A percentile compares a stretch with the other conserved stretches of the same genome.
Conservation (phyloP, 2,113 vertebrate species). For the Camarhynchus parvulus region DNA sequence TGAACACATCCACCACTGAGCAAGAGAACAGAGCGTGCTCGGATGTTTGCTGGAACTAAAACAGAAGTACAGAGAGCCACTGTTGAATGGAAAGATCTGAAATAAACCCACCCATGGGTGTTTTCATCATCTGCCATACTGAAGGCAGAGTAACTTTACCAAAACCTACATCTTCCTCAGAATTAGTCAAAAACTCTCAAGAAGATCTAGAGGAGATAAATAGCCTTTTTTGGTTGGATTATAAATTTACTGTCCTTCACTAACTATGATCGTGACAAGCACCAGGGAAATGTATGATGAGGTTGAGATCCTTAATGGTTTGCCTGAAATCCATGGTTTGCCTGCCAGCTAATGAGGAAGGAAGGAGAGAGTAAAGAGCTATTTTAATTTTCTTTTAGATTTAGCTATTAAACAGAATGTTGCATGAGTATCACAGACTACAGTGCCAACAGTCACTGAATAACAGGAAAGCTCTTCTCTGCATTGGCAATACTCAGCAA, state of each 20-base stretch:
- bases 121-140: fast-evolving
- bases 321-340: background rate
- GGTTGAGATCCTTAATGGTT: background rate
- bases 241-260: background rate
- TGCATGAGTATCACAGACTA: background rate
- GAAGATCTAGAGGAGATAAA: background rate
- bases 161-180: background rate
- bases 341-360: background rate
- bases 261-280: background rate
- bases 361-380: background rate
- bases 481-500: background rate
- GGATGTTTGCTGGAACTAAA: conserved; percentile 96
- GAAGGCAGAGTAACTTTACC: background rate
- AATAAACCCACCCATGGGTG: background rate
- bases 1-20: conserved; percentile 98
- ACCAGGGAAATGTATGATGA: background rate
- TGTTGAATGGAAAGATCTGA: background rate
- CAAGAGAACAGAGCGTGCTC: conserved; percentile 98
- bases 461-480: background rate
- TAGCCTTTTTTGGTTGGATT: background rate
- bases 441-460: background rate
- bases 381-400: background rate
- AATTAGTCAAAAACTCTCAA: background rate
- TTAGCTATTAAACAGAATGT: background rate
- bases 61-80: background rate